phyloP scores from a whole-genome alignment of 2,113 vertebrate genomes.

The Trichomycterus rosablanca region DNA sequence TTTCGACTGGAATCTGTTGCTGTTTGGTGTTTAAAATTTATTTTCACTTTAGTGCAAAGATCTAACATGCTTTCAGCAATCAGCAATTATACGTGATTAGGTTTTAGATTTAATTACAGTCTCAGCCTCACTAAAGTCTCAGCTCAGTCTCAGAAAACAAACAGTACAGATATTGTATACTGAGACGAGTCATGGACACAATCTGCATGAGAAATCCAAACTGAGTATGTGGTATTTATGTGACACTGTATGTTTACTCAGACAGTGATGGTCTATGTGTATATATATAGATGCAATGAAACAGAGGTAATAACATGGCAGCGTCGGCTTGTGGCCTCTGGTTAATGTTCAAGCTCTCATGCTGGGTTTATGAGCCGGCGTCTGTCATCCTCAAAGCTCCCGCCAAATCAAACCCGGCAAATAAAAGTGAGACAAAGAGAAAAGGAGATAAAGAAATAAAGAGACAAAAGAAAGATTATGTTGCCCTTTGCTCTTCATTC shows the following conservation, averaged over 20 bases:
- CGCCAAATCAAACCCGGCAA: constrained; percentile 55
- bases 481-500: neutral
- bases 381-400: constrained; percentile 78
- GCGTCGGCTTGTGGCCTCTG: constrained; percentile 61
- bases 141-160: constrained; percentile 1
- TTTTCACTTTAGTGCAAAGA: constrained; percentile 2
- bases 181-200: neutral
- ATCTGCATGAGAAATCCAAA: neutral
- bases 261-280: neutral
- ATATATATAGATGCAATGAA: neutral
- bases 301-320: neutral
- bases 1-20: neutral
- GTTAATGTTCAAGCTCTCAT: constrained; percentile 75
- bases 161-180: constrained; percentile 1
- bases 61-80: constrained; percentile 14
- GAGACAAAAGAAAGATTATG: neutral
- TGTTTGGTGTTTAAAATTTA: neutral
- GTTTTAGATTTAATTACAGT: constrained; percentile 9
- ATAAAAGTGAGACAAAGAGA: constrained; percentile 32
- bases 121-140: constrained; percentile 3
- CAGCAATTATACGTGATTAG: constrained; percentile 16
- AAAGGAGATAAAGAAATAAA: neutral
- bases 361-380: constrained; percentile 68
- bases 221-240: neutral
- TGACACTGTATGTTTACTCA: neutral